Conservation (phyloP, 2,888 invertebrate species). For the Matsumyia berberina region DNA sequence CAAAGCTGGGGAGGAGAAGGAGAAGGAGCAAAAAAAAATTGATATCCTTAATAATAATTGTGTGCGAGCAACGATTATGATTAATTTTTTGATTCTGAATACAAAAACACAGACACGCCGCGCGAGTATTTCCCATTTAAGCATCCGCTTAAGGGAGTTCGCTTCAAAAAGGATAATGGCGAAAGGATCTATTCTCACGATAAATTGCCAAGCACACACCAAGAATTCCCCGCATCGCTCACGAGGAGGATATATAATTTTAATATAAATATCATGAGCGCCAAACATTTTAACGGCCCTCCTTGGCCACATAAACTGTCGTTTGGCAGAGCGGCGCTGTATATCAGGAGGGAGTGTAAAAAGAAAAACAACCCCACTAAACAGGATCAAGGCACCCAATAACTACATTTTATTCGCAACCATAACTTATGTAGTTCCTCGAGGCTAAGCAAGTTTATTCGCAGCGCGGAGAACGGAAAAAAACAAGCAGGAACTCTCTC, state of each 20-base stretch:
- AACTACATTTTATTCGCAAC: constrained; percentile 73
- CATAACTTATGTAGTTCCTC: constrained; percentile 73
- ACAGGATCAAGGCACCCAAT: constrained; percentile 67
- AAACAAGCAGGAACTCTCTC: background rate
- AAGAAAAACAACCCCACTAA: constrained; percentile 29
- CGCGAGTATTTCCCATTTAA: constrained; percentile 40
- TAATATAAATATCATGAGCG: constrained; percentile 75
- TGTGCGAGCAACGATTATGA: constrained; percentile 63
- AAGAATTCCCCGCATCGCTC: constrained; percentile 25
- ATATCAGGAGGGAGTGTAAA: background rate
- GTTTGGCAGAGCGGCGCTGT: constrained; percentile 28
- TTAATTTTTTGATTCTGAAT: constrained; percentile 65
- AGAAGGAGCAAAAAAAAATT: constrained; percentile 9
- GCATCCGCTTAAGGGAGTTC: constrained; percentile 25
- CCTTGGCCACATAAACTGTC: constrained; percentile 65
- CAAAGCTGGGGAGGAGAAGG: constrained; percentile 9
- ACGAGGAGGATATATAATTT: constrained; percentile 62
- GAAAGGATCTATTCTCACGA: constrained; percentile 14
- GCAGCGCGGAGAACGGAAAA: constrained; percentile 17
- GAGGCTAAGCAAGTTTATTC: constrained; percentile 69
- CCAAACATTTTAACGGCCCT: constrained; percentile 71
- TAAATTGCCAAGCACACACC: constrained; percentile 64
- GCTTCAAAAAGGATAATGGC: background rate
- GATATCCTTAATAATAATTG: constrained; percentile 65
- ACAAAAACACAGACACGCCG: constrained; percentile 27